These are phyloP conservation scores for Haemorhous mexicanus DNA, from an alignment of 2,113 vertebrate species.

Conservation along the genomic window DNA sequence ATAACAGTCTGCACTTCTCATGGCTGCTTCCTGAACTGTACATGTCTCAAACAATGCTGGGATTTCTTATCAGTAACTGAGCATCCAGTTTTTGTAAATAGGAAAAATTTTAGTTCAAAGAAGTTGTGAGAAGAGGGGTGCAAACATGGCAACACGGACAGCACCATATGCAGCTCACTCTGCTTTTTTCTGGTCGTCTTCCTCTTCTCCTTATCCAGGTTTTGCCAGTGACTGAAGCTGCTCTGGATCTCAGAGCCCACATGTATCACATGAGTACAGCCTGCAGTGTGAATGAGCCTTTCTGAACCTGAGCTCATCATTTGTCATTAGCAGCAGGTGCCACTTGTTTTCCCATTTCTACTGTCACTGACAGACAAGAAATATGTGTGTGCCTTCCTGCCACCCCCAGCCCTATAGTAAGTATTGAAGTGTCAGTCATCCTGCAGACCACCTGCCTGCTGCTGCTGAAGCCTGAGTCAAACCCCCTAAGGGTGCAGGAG, in stretches of 20 bases:
- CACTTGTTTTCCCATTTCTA: background rate
- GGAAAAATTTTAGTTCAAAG: background rate
- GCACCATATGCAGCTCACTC: background rate
- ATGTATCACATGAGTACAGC: background rate
- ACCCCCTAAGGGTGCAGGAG: background rate
- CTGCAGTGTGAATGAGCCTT: background rate
- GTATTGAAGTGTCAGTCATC: background rate
- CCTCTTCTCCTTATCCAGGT: background rate
- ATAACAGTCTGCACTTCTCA: background rate
- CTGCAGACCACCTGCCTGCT: background rate
- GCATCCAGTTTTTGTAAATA: background rate
- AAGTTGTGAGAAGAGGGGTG: background rate
- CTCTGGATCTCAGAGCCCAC: background rate
- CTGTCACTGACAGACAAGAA: background rate
- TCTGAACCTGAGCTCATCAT: background rate
- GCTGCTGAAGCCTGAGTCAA: background rate
- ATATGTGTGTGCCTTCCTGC: background rate
- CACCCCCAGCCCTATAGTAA: background rate
- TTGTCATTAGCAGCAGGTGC: slow-evolving; percentile 3
- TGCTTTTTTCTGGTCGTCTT: background rate
- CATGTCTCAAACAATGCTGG: background rate
- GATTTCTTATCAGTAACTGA: background rate
- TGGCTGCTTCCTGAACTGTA: background rate
- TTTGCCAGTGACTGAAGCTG: background rate
- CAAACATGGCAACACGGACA: background rate